These are phyloP conservation scores for Dendroctonus ponderosae DNA, from an alignment of 1,140 invertebrate species.

Conservation along the genomic window DNA sequence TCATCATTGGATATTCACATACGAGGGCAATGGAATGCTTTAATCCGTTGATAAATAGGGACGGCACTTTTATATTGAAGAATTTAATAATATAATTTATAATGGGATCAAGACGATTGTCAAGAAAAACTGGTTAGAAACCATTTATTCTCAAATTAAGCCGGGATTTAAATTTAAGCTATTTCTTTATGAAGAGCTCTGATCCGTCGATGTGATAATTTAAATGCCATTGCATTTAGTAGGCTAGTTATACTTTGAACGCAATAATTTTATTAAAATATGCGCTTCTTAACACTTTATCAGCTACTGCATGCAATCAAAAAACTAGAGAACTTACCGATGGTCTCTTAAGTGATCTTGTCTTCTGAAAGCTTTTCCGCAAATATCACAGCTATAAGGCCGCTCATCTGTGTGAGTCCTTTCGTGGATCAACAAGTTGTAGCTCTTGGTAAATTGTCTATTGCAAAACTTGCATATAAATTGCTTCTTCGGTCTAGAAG, in stretches of 20 bases:
- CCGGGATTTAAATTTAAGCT: background rate
- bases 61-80: slow-evolving; percentile 17
- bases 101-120: slow-evolving; percentile 21
- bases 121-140: slow-evolving; percentile 14
- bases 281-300: no score
- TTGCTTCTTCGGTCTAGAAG: slow-evolving; percentile 89
- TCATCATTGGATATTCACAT: background rate
- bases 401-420: slow-evolving; percentile 96
- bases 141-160: slow-evolving; percentile 21
- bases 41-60: slow-evolving; percentile 19
- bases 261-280: background rate
- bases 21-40: slow-evolving; percentile 10
- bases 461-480: slow-evolving; percentile 98
- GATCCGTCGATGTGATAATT: no score
- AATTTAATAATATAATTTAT: slow-evolving; percentile 28
- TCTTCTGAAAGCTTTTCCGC: slow-evolving; percentile 92
- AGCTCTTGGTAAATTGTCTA: slow-evolving; percentile 96
- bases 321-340: slow-evolving; percentile 60
- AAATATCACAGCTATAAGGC: slow-evolving; percentile 97
- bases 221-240: no score
- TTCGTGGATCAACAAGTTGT: slow-evolving; percentile 97
- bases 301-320: no score
- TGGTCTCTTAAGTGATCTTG: slow-evolving; percentile 96
- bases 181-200: no score
- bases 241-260: background rate